Evolutionary conservation across 53 echinoderm and acorn worm genomes (phyloP), one percentile per base, ranked within the genome.

Genomic region (Holothuria leucospilota): DNA sequence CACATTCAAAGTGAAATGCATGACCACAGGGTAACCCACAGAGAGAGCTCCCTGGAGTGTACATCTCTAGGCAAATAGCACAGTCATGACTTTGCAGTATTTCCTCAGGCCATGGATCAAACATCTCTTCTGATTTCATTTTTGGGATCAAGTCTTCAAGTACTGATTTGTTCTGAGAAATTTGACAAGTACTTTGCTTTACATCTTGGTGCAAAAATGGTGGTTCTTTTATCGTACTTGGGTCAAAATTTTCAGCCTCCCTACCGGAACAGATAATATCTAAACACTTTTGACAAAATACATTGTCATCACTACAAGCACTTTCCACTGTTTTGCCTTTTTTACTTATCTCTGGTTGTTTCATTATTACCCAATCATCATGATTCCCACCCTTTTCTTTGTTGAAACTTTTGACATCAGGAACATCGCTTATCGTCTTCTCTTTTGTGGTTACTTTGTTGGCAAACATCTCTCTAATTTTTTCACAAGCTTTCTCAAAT

Each of bases 1-100:
- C 89, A 62, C 98, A 97, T 46, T 88, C 71, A 16, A 88, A 91
- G 86, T 97, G 98, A 59, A 89, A 97, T 13, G 90, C 85, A 78
- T 97, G 98, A 23, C 98, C 95, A 74, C 98, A 97, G 2, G 98
- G 98, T n/a, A 97, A 64, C 8, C 98, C 98, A 86, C 98, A 97
- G 24, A 97, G 61, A 39, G 23, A 39, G 2, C 58, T 84, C 2
- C 95, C 95, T 18, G 70, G 74, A 26, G 61, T 60, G 53, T 97
- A 97, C 6, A 81, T 62, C 20, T 97, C 98, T 18, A 97, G 89
- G 59, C 98, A 97, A 20, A 97, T 95, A 49, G 98, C 90, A 67
- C 98, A 97, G 29, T 95, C 90, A 13, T 59, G 52, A 79, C 90
- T 85, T 20, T 65, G 73, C 26, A 94, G 71, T 86, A 96, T 90